Evolutionary conservation across 2,888 invertebrate genomes (phyloP), one percentile per base, ranked within the genome.

Genomic region (Lithophane socia): DNA sequence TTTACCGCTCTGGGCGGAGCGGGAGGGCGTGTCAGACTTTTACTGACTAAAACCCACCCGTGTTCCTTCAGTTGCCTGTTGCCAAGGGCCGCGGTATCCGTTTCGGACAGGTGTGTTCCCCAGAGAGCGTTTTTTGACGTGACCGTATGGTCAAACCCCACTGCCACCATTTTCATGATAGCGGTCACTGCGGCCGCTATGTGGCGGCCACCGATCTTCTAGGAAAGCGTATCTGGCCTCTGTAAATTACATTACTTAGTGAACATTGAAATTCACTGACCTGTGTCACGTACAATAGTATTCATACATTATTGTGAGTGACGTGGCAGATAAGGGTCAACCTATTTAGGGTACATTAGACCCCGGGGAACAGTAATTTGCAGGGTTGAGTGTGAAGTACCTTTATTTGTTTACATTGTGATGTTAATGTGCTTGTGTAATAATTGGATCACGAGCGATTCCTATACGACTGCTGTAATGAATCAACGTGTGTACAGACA

Each of bases 281-380:
- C 65, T 60, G 52, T 63, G 49, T 24, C 42, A 70, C 54, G 3
- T 24, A 70, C 72, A 65, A 60, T 81, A 60, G 66, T 70, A 82
- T 82, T 67, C 83, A 70, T 18, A 56, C 47, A 67, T 81, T 69
- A 85, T 37, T 73, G 60, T 71, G 69, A 73, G 66, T 85, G 86
- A 85, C 77, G 24, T 24, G 9, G 18, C 66, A 56, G 78, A 85
- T 85, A 64, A 73, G 86, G 86, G 82, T 70, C 52, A 63, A 42
- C 42, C 58, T 61, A 85, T 83, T 83, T 67, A 24, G 49, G 77
- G 49, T 66, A 60, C 58, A 64, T 81, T 78, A 79, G 52, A 65
- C 82, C 68, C 58, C 37, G 12, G 70, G 77, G 58, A 37, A 60
- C 52, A 64, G 64, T 75, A 76, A 61, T 75, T 81, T 81, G 71